Evolutionary conservation across 2,797 vertebrate genomes (phyloP), one percentile per base, ranked within the genome.

Genomic region (Schizothorax lantsangensis): DNA sequence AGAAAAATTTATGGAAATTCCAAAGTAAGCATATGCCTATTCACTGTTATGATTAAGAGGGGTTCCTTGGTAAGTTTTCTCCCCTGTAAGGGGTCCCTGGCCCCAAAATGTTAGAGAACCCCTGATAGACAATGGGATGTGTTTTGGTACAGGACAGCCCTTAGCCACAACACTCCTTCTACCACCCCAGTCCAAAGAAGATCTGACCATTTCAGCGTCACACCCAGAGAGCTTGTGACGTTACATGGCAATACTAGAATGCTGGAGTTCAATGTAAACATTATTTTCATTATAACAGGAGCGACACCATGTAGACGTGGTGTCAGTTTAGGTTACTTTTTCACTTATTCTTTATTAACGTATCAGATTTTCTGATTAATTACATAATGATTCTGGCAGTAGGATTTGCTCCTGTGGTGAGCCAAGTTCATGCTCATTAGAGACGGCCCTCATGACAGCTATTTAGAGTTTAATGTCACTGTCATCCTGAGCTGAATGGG

Each of bases 391-490:
- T 19, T 43, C 79, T 87, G 74, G 83, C 83, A 52, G n/a, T 74
- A 40, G 1, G 71, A 26, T 74, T 64, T 43, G 62, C 21, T 49
- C 66, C 62, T 47, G 52, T 15, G 49, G 26, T 72, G 49, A 84
- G 17, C 57, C 36, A 79, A 75, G 66, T 66, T 74, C 79, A 36
- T 23, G 14, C 54, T 89, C 86, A 88, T 91, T 89, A 89, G 87
- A 59, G 52, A 30, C 68, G 54, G 86, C 40, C 81, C 69, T 54
- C 82, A 38, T 91, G 81, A 88, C 84, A 81, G 87, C 57, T 26
- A 79, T 87, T 87, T 87, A 81, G 86, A 81, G 30, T 77, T 74
- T 74, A 86, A 85, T 75, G 68, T 74, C 45, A 75, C 47, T 68
- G n/a, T 83, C 62, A 17, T 77, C 43, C 45, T 10, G 59, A 8